Evolutionary conservation across 2,797 vertebrate genomes (phyloP).

Genomic region (Taenioides sp.): DNA sequence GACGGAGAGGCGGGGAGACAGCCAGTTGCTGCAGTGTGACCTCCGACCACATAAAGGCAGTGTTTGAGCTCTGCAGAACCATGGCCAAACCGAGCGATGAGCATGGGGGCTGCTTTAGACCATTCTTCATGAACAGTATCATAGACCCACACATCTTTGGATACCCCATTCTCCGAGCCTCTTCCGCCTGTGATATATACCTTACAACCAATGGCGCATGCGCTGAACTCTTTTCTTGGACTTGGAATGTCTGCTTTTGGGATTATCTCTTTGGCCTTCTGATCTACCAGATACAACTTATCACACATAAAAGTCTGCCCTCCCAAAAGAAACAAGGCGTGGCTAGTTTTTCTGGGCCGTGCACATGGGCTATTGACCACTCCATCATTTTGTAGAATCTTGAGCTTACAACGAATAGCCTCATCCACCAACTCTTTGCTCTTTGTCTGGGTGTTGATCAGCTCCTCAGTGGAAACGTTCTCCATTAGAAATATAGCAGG

Average conservation of each 20-base stretch:
- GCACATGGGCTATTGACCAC: constrained; percentile 95
- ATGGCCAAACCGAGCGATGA: constrained; percentile 95
- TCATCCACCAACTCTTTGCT: constrained; percentile 98
- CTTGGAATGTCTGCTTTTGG: constrained; percentile 98
- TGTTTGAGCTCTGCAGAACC: constrained; percentile 96
- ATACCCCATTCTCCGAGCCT: constrained; percentile 96
- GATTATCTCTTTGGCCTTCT: constrained; percentile 99
- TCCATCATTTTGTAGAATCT: constrained; percentile 95
- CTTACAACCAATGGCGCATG: constrained; percentile 96
- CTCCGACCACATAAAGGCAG: constrained; percentile 94
- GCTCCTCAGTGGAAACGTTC: constrained; percentile 94
- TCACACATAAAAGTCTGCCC: constrained; percentile 99
- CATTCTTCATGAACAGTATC: constrained; percentile 96
- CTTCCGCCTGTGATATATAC: constrained; percentile 96
- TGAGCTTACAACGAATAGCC: constrained; percentile 95
- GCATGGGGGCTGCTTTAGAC: constrained; percentile 98
- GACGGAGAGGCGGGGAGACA: constrained; percentile 96
- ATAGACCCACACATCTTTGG: constrained; percentile 98
- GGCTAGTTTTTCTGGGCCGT: constrained; percentile 93
- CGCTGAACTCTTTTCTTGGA: constrained; percentile 97
- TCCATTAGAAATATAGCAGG: constrained; percentile 99
- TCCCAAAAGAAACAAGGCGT: constrained; percentile 94
- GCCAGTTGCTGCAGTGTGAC: constrained; percentile 94
- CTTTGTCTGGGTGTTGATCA: constrained; percentile 91
- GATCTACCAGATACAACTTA: constrained; percentile 96